These are phyloP conservation scores for Muscicapa adusta DNA, from an alignment of 2,113 vertebrate genomes.

Conservation along the genomic window DNA sequence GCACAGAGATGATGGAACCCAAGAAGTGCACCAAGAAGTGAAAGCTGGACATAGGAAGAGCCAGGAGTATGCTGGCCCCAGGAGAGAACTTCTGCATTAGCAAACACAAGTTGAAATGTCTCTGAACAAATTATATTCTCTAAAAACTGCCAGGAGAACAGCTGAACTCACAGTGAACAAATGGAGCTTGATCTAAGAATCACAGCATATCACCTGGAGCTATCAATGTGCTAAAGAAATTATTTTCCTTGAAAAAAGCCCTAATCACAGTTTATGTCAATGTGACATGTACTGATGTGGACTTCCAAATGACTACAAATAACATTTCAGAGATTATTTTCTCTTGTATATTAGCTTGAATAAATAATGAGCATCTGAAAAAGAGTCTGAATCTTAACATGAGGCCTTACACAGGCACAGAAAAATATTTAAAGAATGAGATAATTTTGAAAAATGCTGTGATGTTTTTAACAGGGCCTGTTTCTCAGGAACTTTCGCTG, in stretches of 20 bases:
- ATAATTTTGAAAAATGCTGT: background rate
- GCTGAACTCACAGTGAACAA: background rate
- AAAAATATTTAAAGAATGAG: conserved; percentile 8
- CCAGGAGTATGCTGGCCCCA: background rate
- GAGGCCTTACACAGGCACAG: background rate
- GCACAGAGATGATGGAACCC: background rate
- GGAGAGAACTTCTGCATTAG: background rate
- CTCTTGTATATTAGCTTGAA: background rate
- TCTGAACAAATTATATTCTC: background rate
- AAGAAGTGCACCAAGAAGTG: background rate
- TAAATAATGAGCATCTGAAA: background rate
- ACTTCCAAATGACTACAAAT: background rate
- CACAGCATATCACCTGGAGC: background rate
- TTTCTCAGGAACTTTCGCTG: background rate
- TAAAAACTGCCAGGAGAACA: background rate
- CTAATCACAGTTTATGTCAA: background rate
- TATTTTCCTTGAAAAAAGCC: background rate
- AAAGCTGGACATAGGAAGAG: background rate
- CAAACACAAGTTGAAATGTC: background rate
- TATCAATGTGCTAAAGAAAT: background rate
- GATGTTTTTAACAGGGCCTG: background rate
- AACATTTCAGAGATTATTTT: background rate
- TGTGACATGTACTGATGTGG: background rate
- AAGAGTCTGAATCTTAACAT: background rate
- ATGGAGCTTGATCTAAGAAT: background rate